A percentile compares a stretch with the other conserved stretches of the same genome.
phyloP scores from a whole-genome alignment of 2,113 vertebrate species.

The Aptenodytes forsteri region DNA sequence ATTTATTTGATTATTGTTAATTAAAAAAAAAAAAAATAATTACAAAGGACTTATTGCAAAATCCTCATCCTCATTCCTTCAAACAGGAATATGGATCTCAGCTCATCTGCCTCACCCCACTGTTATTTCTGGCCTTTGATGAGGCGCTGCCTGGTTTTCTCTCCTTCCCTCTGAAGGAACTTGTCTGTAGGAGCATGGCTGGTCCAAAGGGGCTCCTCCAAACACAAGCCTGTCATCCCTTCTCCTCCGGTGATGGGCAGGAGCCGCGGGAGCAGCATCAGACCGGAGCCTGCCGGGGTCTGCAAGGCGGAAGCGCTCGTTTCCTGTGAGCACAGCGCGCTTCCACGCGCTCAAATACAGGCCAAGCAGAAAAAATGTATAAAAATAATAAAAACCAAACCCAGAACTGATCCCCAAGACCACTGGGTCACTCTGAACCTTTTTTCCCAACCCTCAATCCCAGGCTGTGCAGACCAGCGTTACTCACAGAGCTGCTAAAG shows the following conservation, averaged over 20 bases:
- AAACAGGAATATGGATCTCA: not conserved
- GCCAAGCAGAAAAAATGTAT: not conserved
- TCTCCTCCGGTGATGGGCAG: not conserved
- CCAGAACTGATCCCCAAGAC: not conserved
- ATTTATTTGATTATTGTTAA: not conserved
- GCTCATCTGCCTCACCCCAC: not conserved
- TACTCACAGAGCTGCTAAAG: not conserved
- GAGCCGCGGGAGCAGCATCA: rapidly evolving
- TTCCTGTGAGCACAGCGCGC: not conserved
- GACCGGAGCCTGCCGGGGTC: not conserved
- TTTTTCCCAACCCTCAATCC: not conserved
- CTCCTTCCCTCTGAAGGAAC: not conserved
- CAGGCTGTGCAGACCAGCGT: not conserved
- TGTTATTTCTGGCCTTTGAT: not conserved
- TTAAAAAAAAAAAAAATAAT: not conserved
- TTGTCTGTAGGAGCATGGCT: not conserved
- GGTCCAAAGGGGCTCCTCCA: not conserved
- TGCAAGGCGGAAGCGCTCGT: not conserved
- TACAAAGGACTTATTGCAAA: not conserved
- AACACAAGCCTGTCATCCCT: not conserved
- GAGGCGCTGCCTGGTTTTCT: not conserved
- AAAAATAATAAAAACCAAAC: not conserved
- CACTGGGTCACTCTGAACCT: not conserved
- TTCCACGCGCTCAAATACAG: not conserved
- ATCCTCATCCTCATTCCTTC: not conserved